phyloP scores from a whole-genome alignment of 2,888 invertebrate genomes.

The Dryadula phaetusa region DNA sequence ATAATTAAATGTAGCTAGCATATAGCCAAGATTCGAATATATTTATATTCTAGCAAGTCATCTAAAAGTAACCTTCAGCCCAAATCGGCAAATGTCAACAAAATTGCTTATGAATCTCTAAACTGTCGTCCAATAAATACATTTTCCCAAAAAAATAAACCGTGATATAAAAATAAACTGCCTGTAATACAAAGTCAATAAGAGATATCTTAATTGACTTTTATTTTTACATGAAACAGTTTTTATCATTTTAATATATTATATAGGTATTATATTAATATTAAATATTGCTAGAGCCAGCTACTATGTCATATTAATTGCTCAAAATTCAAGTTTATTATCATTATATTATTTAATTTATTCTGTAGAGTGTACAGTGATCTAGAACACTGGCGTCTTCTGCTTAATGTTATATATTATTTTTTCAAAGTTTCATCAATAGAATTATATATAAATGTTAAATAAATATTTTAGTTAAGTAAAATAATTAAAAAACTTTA shows the following conservation, averaged over 20 bases:
- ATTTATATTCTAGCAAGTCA: constrained; percentile 16
- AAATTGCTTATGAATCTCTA: constrained; percentile 28
- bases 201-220: constrained; percentile 15
- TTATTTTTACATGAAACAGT: background rate
- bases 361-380: too few species aligned
- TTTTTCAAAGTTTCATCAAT: too few species aligned
- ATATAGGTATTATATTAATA: background rate
- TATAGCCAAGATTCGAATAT: background rate
- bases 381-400: too few species aligned
- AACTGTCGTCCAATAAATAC: constrained; percentile 30
- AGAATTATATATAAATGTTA: too few species aligned
- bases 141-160: constrained; percentile 11
- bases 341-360: too few species aligned
- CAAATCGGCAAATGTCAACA: constrained; percentile 25
- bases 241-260: background rate
- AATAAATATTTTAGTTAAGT: too few species aligned
- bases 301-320: background rate
- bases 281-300: background rate
- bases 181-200: constrained; percentile 7
- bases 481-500: too few species aligned
- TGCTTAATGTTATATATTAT: too few species aligned
- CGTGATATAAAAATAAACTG: constrained; percentile 11
- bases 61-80: constrained; percentile 4
- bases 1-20: background rate
- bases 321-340: too few species aligned